Evolutionary conservation across 2,113 vertebrate species (phyloP), one percentile per base, ranked within the genome.

Genomic region (Scalopus aquaticus): DNA sequence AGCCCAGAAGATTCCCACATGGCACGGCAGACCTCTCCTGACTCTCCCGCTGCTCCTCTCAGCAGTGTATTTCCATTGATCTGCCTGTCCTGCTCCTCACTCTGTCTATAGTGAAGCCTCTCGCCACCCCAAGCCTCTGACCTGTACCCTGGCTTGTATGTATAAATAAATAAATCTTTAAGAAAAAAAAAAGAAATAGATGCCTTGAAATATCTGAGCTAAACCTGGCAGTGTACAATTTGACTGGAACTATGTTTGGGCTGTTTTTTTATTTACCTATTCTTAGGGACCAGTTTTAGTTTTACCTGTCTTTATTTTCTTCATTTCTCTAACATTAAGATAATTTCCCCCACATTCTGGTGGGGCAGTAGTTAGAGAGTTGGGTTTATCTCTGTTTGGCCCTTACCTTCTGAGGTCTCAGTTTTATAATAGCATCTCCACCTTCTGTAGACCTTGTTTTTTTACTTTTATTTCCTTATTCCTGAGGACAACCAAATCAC

Each of bases 261-360:
- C 39, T 97, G 12, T 15, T 35, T 16, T 80, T 69, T 76, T 37
- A 76, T 64, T 76, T 70, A 24, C 4, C 67, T 76, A 92, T 17
- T 37, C 72, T 80, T 26, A 76, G 58, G 56, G 13, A 49, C 9
- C 13, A 24, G 20, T 20, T 87, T 72, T 84, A 6, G 30, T 77
- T 74, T 35, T 60, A 19, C 32, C 30, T 39, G 69, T 51, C 24
- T 76, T 73, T 79, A 44, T 83, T 92, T 74, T 6, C 15, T 60
- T 16, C 72, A 20, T 81, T 56, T 88, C 17, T 30, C 15, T 12
- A 69, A 16, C 6, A 58, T 76, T 28, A 51, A 37, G 37, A 93
- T 3, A 42, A 26, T 79, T 70, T 65, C 9, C 6, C 10, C 26
- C 28, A 46, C 17, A 54, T 54, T 81, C 51, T 77, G 7, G 17